These are phyloP conservation scores for Girardinichthys multiradiatus DNA, from an alignment of 2,113 vertebrate genomes.

Conservation along the genomic window DNA sequence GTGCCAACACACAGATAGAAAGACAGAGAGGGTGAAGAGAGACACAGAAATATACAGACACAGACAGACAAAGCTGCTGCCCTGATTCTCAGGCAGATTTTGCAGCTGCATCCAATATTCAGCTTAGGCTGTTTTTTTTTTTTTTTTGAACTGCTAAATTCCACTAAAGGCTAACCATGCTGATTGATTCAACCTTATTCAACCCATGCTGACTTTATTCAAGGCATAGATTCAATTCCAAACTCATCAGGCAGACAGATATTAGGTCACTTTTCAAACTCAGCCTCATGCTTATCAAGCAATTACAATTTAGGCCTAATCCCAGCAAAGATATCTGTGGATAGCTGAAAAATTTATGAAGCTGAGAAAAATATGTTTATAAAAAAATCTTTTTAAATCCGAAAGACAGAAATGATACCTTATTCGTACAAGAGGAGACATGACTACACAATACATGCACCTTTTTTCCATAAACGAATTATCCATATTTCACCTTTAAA, in stretches of 20 bases:
- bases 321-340: conserved; percentile 16
- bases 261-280: conserved; percentile 67
- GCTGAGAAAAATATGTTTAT: conserved; percentile 19
- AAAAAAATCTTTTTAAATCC: neutral
- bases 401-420: neutral
- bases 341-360: conserved; percentile 34
- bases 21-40: conserved; percentile 57
- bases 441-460: neutral
- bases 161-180: conserved; percentile 69
- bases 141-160: conserved; percentile 66
- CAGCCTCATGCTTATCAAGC: conserved; percentile 46
- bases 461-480: conserved; percentile 23
- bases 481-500: conserved; percentile 63
- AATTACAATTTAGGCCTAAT: conserved; percentile 63
- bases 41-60: conserved; percentile 42
- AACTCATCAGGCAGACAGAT: conserved; percentile 67
- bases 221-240: conserved; percentile 56
- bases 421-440: neutral
- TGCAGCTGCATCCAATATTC: conserved; percentile 69
- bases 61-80: conserved; percentile 65
- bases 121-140: conserved; percentile 58
- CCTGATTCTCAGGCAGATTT: conserved; percentile 66
- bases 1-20: conserved; percentile 55
- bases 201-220: conserved; percentile 68
- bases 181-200: conserved; percentile 80